Base-by-base conservation (phyloP, 1,140 invertebrate species). In the Temnothorax longispinosus region DNA sequence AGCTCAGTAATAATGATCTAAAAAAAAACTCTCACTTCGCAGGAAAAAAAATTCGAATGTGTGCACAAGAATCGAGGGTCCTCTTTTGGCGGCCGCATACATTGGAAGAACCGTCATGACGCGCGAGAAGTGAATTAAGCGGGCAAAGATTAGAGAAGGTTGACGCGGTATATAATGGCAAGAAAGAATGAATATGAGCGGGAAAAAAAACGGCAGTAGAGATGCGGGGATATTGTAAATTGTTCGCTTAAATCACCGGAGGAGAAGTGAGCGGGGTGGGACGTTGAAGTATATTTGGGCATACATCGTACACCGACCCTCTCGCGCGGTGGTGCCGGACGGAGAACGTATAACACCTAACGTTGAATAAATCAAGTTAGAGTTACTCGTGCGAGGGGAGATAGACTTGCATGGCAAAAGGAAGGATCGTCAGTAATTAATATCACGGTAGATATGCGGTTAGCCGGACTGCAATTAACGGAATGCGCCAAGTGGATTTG, bases 181-280 rank as follows among this genome's bases (percentile, higher is more conserved):
- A 89, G 81, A 86, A 90, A 87, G 86, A 84, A 84, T 84, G 69
- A 60, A 84, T 74, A 82, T 15, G 27, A 82, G 13, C 10, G 1
- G 41, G 38, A 60, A 41, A 41, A 65, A 27, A 81, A 44, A 38
- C 10, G 11, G 2, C 52, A 27, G 13, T 44, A 78, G 76, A 85
- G 87, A 88, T 91, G 80, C 54, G 41, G 32, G 54, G 54, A 84
- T 89, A 90, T 90, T 90, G 87, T 92, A 90, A 93, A 92, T 86
- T 89, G 75, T 91, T 89, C 67, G 86, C 80, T 89, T 89, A 87
- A 90, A 93, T 91, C 88, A 92, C 81, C 78, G 82, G 44, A 41
- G 7, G 54, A 77, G 38, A 86, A 21, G 67, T 41, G 67, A 62
- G 13, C 44, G 69, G 77, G 69, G 77, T 50, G 54, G 54, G 80